Base-by-base conservation (phyloP, 2,888 invertebrate species). In the Torymus texanus region DNA sequence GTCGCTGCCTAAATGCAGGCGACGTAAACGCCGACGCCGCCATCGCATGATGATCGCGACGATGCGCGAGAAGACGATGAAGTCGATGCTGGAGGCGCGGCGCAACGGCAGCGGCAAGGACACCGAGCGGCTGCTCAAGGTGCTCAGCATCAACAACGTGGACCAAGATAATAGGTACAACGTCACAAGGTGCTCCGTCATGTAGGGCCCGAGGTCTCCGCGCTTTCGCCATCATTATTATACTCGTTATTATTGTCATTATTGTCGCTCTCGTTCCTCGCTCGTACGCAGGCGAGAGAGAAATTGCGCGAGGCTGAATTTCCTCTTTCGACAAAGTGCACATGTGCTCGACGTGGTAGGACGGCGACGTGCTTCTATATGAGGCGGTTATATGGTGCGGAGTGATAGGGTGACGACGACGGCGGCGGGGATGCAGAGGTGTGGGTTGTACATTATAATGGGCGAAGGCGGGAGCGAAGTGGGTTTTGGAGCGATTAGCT, bases 151-250 rank as follows among this genome's bases (percentile, higher is more conserved):
- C 77, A 90, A 89, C 83, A 88, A 88, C 85, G 88, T 89, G 89
- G 90, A 90, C 89, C 90, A 90, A 89, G 87, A 88, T 85, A 86
- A 85, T 86, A 86, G 87, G 85, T 89, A 90, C 87, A 88, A 88
- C 84, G 87, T 87, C 82, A 86, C 88, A 85, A 87, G 88, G 82
- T 90, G 90, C 85, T 88, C 88, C 79, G 85, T 90, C 83, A 90
- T 90, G 90, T 90, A 88, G 84, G 18, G 16, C 8, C 56, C 5
- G 16, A 14, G n/a, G 56, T 14, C 29, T 41, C 41, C 41, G 41
- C 41, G 41, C 41, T 5, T 41, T 41, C 41, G 8, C 10, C 41
- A 8, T 41, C 10, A 41, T 41, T 41, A 29, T 29, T 29, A 29
- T 21, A 21, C 21, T 29, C 8, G 10, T 41, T 41, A 41, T 41